Conservation (phyloP, 2,113 vertebrate species). For the Pimephales promelas region DNA sequence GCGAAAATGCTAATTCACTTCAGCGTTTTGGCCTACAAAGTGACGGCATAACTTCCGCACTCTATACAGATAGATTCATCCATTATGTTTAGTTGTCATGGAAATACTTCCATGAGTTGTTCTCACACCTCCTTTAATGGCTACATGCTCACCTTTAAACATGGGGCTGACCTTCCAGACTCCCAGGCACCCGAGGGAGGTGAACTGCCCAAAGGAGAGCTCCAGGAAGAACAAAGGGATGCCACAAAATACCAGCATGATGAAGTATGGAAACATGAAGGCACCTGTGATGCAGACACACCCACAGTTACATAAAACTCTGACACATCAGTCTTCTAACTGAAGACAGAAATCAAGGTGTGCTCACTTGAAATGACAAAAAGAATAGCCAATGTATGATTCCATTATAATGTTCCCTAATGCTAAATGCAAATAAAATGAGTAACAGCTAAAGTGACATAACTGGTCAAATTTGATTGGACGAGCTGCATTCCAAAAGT, state of each 20-base stretch:
- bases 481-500: background rate
- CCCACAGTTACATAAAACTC: background rate
- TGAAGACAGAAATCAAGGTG: background rate
- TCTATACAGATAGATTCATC: background rate
- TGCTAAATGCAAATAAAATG: background rate
- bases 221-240: conserved; percentile 98
- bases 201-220: conserved; percentile 96
- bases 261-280: conserved; percentile 98
- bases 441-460: background rate
- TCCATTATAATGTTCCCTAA: background rate
- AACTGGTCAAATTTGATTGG: background rate
- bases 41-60: too few relatives aligned
- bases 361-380: background rate
- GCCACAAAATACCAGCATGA: conserved; percentile 98
- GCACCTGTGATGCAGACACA: conserved; percentile 78
- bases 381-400: background rate
- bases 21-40: too few relatives aligned
- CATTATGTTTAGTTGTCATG: background rate
- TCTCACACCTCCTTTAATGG: background rate
- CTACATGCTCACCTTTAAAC: conserved; percentile 91
- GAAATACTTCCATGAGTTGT: background rate
- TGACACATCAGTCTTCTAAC: background rate
- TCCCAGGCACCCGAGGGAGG: conserved; percentile 93
- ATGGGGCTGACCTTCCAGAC: conserved; percentile 98
- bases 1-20: too few relatives aligned